Conservation (phyloP, 1,140 invertebrate species). For the Reticulitermes speratus region DNA sequence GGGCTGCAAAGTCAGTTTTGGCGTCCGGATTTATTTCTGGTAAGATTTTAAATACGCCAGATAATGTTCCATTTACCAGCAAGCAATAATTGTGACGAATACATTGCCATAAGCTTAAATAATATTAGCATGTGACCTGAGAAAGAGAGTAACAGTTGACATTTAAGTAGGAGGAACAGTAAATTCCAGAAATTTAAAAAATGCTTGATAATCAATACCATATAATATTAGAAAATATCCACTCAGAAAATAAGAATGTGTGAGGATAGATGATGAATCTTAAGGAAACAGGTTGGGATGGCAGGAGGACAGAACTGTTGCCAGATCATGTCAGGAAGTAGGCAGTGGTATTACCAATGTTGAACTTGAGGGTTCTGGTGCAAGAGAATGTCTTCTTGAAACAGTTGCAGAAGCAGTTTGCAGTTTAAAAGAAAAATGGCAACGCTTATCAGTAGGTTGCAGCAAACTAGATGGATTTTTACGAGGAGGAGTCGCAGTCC, state of each 20-base stretch:
- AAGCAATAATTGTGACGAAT: neutral
- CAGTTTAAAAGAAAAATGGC: neutral
- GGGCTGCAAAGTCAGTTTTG: neutral
- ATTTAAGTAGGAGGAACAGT: no score
- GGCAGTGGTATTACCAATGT: no score
- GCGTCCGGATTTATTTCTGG: neutral
- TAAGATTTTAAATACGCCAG: neutral
- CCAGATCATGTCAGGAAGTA: no score
- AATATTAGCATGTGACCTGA: neutral
- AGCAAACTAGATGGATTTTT: slow-evolving; percentile 39
- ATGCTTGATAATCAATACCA: no score
- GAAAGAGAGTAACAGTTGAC: neutral
- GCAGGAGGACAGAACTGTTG: no score
- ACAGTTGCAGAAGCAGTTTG: neutral
- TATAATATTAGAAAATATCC: neutral
- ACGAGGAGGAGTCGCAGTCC: slow-evolving; percentile 48
- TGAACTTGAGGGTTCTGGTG: neutral
- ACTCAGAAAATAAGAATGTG: no score
- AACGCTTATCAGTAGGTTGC: slow-evolving; percentile 29
- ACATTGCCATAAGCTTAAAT: neutral
- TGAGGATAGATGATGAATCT: no score
- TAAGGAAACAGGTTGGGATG: no score
- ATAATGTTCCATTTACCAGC: neutral
- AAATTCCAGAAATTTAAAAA: no score
- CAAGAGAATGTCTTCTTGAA: neutral